Conservation (phyloP, 2,113 vertebrate species). For the Pseudois nayaur region DNA sequence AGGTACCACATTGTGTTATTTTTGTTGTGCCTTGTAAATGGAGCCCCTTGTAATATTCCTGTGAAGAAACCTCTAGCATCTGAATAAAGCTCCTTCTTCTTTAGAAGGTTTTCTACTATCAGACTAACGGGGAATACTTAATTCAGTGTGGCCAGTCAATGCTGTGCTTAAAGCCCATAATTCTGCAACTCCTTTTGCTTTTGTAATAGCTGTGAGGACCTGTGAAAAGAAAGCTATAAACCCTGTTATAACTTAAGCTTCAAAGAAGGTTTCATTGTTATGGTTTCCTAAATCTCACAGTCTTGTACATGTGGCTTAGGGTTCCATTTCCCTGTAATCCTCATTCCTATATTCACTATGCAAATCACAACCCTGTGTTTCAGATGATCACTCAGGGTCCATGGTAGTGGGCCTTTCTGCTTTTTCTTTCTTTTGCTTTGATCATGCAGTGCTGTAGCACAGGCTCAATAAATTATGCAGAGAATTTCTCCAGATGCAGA, state of each 20-base stretch:
- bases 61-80: not conserved
- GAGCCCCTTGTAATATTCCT: not conserved
- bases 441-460: not conserved
- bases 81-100: not conserved
- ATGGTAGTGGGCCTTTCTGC: not conserved
- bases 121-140: not conserved
- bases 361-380: not conserved
- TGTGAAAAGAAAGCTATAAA: not conserved
- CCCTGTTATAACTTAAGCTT: not conserved
- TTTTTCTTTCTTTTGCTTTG: not conserved
- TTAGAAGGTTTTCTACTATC: not conserved
- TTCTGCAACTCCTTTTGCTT: not conserved
- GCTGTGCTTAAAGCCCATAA: not conserved
- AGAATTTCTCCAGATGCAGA: conserved; percentile 37
- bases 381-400: not conserved
- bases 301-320: not conserved
- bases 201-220: not conserved
- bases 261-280: not conserved
- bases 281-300: not conserved
- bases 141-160: not conserved
- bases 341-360: not conserved
- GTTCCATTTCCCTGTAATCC: not conserved
- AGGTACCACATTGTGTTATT: not conserved
- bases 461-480: not conserved
- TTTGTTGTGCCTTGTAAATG: not conserved